These are phyloP conservation scores for Psittacula echo DNA, from an alignment of 2,797 vertebrate genomes.

Conservation along the genomic window DNA sequence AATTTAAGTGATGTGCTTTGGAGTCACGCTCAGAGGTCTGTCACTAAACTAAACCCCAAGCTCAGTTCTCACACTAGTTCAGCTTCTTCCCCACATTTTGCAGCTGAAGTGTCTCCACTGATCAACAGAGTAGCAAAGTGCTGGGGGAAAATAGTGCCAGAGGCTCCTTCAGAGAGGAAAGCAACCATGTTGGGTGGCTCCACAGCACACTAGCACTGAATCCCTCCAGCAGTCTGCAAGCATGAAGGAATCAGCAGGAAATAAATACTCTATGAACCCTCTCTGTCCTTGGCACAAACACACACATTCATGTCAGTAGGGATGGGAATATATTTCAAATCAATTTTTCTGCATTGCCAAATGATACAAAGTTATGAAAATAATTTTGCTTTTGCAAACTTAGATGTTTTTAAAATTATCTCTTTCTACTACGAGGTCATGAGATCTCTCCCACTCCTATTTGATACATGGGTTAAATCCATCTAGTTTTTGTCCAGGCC, in stretches of 20 bases:
- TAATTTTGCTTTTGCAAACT: neutral
- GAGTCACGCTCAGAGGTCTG: neutral
- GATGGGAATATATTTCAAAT: neutral
- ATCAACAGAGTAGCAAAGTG: neutral
- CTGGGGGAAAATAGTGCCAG: neutral
- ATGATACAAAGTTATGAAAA: neutral
- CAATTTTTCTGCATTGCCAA: neutral
- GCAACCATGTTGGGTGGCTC: rapidly evolving
- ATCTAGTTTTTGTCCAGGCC: neutral
- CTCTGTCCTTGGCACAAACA: neutral
- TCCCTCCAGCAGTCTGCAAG: neutral
- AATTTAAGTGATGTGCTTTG: neutral
- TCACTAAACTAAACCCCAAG: neutral
- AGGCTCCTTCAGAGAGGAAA: neutral
- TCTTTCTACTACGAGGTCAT: neutral
- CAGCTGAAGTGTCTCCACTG: neutral
- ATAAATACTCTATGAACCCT: neutral
- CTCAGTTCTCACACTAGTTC: neutral
- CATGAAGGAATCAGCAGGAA: neutral
- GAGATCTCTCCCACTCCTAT: neutral
- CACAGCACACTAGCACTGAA: too few species aligned
- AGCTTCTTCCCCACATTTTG: neutral
- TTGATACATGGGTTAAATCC: rapidly evolving
- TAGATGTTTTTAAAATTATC: neutral
- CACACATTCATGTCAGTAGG: neutral